Percentiles rank a stretch among this genome's conserved stretches.
These are phyloP conservation scores for Falco berigora DNA, from an alignment of 2,797 vertebrate genomes.

Conservation along the genomic window DNA sequence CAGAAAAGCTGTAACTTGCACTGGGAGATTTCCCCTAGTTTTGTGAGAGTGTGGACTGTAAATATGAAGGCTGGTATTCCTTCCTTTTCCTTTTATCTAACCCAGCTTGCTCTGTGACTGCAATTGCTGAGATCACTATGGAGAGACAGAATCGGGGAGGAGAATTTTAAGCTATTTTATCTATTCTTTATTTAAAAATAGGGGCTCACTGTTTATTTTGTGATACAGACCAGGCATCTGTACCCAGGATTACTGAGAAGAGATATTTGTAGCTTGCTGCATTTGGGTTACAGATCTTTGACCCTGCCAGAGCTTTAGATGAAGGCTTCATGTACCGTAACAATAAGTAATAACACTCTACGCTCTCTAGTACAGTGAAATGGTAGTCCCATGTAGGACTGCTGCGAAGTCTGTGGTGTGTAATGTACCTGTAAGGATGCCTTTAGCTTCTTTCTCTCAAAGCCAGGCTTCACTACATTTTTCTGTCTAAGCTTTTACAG, in stretches of 20 bases:
- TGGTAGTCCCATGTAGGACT: fast-evolving
- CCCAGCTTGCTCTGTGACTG: not conserved
- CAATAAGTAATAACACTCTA: fast-evolving
- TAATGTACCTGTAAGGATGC: not conserved
- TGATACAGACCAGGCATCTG: not conserved
- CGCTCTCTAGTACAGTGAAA: not conserved
- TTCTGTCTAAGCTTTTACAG: not conserved
- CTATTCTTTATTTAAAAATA: not conserved
- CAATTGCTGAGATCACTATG: not conserved
- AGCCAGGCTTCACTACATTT: not conserved
- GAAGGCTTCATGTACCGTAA: not conserved
- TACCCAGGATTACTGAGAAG: not conserved
- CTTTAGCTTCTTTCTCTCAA: not conserved
- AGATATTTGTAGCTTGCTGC: not conserved
- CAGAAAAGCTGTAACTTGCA: not conserved
- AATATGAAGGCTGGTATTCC: not conserved
- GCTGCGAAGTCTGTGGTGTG: not conserved
- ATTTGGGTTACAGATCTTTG: not conserved
- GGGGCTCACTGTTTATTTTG: not conserved
- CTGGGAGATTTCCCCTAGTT: not conserved
- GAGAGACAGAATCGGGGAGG: not conserved
- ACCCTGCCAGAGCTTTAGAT: not conserved
- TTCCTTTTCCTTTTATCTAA: not conserved
- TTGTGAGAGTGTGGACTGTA: not conserved
- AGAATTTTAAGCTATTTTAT: not conserved